These are phyloP conservation scores for Anoplopoma fimbria DNA, from an alignment of 2,113 vertebrate species.

Conservation along the genomic window DNA sequence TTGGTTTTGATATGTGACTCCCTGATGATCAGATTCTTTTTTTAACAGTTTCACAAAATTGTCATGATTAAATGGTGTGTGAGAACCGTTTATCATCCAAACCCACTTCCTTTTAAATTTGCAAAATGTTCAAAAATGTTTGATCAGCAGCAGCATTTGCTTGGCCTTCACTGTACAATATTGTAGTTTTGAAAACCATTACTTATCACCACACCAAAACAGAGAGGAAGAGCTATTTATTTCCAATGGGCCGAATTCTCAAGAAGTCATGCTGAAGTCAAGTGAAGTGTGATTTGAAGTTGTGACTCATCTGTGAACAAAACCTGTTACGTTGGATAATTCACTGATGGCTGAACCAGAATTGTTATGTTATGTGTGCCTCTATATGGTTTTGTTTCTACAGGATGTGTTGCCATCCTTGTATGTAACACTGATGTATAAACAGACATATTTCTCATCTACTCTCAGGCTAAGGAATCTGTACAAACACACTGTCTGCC, in stretches of 20 bases:
- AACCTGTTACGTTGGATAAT: background rate
- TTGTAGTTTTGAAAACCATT: background rate
- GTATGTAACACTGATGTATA: background rate
- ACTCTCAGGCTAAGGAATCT: background rate
- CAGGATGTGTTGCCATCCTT: background rate
- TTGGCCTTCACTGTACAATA: no score
- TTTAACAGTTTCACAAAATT: background rate
- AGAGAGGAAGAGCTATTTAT: background rate
- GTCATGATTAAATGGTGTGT: background rate
- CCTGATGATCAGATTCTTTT: background rate
- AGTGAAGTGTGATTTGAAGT: background rate
- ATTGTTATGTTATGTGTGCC: background rate
- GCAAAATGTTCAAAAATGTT: background rate
- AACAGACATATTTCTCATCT: conserved; percentile 6
- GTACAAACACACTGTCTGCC: background rate
- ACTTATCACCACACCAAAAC: background rate
- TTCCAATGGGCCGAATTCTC: background rate
- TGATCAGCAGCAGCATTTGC: background rate
- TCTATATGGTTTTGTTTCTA: background rate
- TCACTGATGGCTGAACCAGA: background rate
- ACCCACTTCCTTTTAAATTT: background rate
- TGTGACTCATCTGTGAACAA: background rate
- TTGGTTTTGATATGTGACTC: no score
- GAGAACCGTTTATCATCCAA: background rate
- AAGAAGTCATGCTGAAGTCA: background rate